phyloP scores from a whole-genome alignment of 2,888 invertebrate species.

The Helleia helle region DNA sequence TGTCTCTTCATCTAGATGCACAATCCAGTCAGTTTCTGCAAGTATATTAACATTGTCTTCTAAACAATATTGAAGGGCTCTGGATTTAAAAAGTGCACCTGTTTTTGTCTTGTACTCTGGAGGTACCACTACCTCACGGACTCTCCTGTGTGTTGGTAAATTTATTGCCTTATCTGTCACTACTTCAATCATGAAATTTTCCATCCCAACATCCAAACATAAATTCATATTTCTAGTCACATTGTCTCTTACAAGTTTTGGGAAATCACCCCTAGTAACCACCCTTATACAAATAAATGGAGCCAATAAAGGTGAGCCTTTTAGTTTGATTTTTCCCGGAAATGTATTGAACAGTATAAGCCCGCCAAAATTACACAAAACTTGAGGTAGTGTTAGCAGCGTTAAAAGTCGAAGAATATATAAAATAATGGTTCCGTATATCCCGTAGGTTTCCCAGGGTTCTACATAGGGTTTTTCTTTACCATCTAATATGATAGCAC shows the following conservation, averaged over 20 bases:
- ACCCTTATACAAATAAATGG: slow-evolving; percentile 96
- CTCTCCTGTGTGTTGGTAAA: slow-evolving; percentile 83
- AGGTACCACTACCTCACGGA: slow-evolving; percentile 93
- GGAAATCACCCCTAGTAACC: slow-evolving; percentile 95
- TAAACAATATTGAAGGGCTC: slow-evolving; percentile 95
- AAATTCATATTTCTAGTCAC: slow-evolving; percentile 90
- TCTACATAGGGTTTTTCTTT: slow-evolving; percentile 77
- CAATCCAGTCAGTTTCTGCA: slow-evolving; percentile 94
- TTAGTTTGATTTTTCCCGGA: slow-evolving; percentile 90
- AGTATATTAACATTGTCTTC: slow-evolving; percentile 91
- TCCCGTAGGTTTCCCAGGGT: slow-evolving; percentile 88
- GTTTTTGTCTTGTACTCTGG: slow-evolving; percentile 88
- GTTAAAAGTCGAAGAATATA: slow-evolving; percentile 87
- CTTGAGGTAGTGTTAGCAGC: slow-evolving; percentile 91
- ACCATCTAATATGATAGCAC: slow-evolving; percentile 74
- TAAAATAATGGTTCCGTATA: slow-evolving; percentile 80
- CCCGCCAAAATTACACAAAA: slow-evolving; percentile 90
- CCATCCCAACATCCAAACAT: slow-evolving; percentile 91
- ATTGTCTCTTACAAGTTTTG: slow-evolving; percentile 90
- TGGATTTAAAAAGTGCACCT: slow-evolving; percentile 94
- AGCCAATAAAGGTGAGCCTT: slow-evolving; percentile 91
- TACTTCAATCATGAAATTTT: slow-evolving; percentile 96
- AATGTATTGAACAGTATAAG: slow-evolving; percentile 94
- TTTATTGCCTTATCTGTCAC: slow-evolving; percentile 92
- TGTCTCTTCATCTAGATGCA: slow-evolving; percentile 98